Percentiles rank a stretch among this genome's conserved stretches.
Conservation (phyloP, 2,797 vertebrate genomes). For the Tympanoctomys barrerae region DNA sequence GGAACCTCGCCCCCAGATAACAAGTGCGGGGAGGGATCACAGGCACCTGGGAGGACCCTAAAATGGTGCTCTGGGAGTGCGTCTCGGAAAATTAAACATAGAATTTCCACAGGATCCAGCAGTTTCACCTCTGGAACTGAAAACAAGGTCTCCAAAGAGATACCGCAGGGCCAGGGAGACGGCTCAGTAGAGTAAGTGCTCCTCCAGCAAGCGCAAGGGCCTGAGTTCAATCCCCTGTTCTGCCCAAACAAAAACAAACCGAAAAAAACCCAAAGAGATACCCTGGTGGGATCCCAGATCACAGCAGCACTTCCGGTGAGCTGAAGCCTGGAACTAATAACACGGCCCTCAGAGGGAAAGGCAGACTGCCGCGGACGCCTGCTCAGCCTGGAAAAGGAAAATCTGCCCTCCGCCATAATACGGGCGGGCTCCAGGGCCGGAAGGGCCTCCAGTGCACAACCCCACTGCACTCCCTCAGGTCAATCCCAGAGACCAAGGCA, state of each 20-base stretch:
- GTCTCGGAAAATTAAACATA: not conserved
- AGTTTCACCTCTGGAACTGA: not conserved
- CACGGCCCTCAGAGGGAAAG: not conserved
- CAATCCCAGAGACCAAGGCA: not conserved
- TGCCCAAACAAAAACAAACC: too few relatives aligned
- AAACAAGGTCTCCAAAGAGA: not conserved
- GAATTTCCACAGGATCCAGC: not conserved
- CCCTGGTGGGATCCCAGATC: not conserved
- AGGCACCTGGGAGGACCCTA: not conserved
- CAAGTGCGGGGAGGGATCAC: accelerated
- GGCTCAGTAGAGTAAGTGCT: too few relatives aligned
- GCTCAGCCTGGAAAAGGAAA: not conserved
- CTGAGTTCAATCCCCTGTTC: too few relatives aligned
- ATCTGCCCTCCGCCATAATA: not conserved
- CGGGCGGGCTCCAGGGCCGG: not conserved
- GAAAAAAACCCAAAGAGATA: not conserved
- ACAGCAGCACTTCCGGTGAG: not conserved
- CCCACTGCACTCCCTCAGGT: not conserved
- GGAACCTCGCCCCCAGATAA: not conserved
- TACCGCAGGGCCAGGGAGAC: not conserved
- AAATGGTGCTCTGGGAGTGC: not conserved
- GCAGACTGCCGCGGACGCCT: not conserved
- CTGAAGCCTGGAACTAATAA: not conserved
- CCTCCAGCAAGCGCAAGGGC: too few relatives aligned
- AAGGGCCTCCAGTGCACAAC: too few relatives aligned